Evolutionary conservation across 2,797 vertebrate genomes (phyloP).

Genomic region (Enteromius radiatus): DNA sequence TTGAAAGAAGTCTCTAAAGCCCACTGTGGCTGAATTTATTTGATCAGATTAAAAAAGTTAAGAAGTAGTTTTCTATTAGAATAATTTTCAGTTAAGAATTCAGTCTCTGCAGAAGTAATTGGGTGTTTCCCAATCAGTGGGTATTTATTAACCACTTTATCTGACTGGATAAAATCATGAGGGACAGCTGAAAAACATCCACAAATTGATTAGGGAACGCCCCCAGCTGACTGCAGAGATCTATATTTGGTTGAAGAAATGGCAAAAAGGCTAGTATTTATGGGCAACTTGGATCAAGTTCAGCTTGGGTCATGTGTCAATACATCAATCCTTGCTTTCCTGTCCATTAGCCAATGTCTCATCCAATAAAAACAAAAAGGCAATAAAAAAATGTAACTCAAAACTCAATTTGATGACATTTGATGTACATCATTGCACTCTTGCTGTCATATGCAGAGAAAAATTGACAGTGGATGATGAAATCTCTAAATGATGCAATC

Average conservation of each 20-base stretch:
- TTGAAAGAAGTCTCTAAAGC: not conserved
- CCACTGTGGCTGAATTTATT: not conserved
- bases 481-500: constrained; percentile 26
- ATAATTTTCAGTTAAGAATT: not conserved
- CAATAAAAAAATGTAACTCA: not conserved
- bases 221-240: not conserved
- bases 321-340: not conserved
- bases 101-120: not conserved
- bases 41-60: not conserved
- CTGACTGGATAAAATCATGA: not conserved
- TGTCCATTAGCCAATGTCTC: not conserved
- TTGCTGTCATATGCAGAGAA: not conserved
- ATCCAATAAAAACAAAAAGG: not conserved
- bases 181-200: not conserved
- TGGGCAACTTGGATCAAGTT: not conserved
- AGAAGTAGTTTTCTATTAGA: not conserved
- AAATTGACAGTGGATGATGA: constrained; percentile 6
- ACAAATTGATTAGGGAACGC: not conserved
- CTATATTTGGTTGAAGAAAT: not conserved
- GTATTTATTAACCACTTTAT: not conserved
- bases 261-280: not conserved
- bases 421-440: not conserved
- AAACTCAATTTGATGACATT: constrained; percentile 3
- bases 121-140: not conserved
- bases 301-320: not conserved